Evolutionary conservation across 2,797 vertebrate species (phyloP).

Genomic region (Phrynocephalus guinanensis): DNA sequence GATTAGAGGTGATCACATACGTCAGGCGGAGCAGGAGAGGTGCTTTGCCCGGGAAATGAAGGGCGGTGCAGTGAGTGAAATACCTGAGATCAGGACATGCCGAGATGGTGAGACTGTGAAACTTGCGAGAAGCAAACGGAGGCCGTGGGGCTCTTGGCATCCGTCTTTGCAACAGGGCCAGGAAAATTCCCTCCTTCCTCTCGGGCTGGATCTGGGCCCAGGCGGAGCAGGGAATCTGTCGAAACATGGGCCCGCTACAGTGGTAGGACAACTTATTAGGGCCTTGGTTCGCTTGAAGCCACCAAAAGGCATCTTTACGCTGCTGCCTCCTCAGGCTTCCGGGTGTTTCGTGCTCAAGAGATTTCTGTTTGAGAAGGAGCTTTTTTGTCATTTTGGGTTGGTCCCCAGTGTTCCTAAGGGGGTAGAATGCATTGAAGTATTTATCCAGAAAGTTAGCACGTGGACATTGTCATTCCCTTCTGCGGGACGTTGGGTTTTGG

Average conservation of each 20-base stretch:
- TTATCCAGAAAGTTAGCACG: neutral
- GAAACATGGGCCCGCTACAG: slow-evolving; percentile 38
- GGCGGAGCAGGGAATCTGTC: slow-evolving; percentile 33
- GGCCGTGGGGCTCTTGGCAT: slow-evolving; percentile 14
- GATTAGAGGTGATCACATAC: neutral
- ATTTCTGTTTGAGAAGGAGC: neutral
- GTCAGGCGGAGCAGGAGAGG: neutral
- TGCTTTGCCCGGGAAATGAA: neutral
- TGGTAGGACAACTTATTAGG: neutral
- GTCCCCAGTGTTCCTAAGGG: neutral
- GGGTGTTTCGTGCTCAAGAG: neutral
- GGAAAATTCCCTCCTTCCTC: slow-evolving; percentile 40
- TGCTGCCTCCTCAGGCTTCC: too few species aligned
- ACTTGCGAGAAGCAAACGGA: slow-evolving; percentile 36
- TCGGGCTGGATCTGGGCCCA: slow-evolving; percentile 50
- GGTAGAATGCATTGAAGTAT: too few species aligned
- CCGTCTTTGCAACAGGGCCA: slow-evolving; percentile 12
- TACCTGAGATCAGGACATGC: slow-evolving; percentile 19
- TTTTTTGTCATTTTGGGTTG: neutral
- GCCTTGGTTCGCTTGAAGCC: neutral
- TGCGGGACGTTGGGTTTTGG: neutral
- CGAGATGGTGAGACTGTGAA: slow-evolving; percentile 27
- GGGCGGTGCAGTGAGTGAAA: neutral
- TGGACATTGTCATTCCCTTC: neutral
- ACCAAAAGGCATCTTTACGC: too few species aligned